Evolutionary conservation across 2,113 vertebrate species (phyloP).

Genomic region (Microtus richardsoni): DNA sequence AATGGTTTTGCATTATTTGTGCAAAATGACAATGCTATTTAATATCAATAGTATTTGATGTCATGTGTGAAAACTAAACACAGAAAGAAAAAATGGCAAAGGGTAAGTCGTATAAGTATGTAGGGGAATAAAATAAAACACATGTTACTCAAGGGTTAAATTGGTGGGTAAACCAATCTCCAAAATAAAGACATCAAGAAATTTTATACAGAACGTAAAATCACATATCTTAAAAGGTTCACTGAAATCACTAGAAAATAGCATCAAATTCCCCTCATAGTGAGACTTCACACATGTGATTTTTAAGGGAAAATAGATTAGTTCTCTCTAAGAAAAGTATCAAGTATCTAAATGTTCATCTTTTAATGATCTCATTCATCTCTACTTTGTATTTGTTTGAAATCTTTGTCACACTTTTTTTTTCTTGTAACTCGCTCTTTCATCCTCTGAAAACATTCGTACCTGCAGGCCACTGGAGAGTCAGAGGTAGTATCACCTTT

Average conservation of each 20-base stretch:
- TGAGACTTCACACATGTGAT: neutral
- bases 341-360: neutral
- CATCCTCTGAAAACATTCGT: neutral
- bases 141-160: neutral
- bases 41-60: neutral
- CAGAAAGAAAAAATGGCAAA: neutral
- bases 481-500: too few species aligned
- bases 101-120: neutral
- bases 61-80: neutral
- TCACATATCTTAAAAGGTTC: neutral
- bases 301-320: neutral
- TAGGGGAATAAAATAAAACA: neutral
- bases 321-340: neutral
- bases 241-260: neutral
- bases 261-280: neutral
- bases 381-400: constrained; percentile 1
- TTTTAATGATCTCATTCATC: neutral
- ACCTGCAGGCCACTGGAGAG: neutral
- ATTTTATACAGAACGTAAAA: neutral
- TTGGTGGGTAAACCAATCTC: neutral
- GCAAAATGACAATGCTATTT: constrained; percentile 26
- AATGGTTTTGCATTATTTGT: constrained; percentile 4
- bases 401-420: constrained; percentile 30
- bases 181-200: neutral
- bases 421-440: neutral